Conservation (phyloP, 1,140 invertebrate species). For the Mylabris phalerata region DNA sequence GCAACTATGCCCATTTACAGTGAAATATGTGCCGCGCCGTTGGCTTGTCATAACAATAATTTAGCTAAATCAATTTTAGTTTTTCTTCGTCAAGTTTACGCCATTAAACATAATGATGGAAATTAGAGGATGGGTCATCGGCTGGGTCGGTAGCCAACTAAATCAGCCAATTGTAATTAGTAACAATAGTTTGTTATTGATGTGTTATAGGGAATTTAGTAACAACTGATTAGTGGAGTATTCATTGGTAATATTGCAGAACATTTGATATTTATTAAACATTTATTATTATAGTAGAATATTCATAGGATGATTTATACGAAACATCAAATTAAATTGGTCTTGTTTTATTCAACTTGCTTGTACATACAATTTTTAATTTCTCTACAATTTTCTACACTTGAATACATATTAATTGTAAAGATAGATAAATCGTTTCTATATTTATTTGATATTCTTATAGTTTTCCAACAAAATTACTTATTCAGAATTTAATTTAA, state of each 20-base stretch:
- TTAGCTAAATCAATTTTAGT: constrained; percentile 38
- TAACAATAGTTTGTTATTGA: constrained; percentile 35
- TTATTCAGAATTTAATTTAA: constrained; percentile 12
- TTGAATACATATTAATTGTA: too few relatives aligned
- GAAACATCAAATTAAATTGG: too few relatives aligned
- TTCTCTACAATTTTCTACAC: too few relatives aligned
- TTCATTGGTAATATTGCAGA: constrained; percentile 33
- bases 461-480: neutral
- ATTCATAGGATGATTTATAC: too few relatives aligned
- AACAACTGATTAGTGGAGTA: constrained; percentile 34
- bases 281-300: too few relatives aligned
- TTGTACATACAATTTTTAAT: too few relatives aligned
- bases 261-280: constrained; percentile 25
- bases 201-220: constrained; percentile 39
- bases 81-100: constrained; percentile 37
- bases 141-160: constrained; percentile 33
- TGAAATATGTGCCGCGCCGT: constrained; percentile 35
- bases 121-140: constrained; percentile 36
- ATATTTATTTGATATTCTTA: constrained; percentile 5
- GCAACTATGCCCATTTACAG: constrained; percentile 39
- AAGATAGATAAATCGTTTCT: neutral
- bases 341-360: too few relatives aligned
- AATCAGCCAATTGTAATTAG: constrained; percentile 41
- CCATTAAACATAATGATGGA: constrained; percentile 38
- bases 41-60: constrained; percentile 37